These are phyloP conservation scores for Tretioscincus oriximinensis DNA, from an alignment of 2,113 vertebrate species.

Conservation along the genomic window DNA sequence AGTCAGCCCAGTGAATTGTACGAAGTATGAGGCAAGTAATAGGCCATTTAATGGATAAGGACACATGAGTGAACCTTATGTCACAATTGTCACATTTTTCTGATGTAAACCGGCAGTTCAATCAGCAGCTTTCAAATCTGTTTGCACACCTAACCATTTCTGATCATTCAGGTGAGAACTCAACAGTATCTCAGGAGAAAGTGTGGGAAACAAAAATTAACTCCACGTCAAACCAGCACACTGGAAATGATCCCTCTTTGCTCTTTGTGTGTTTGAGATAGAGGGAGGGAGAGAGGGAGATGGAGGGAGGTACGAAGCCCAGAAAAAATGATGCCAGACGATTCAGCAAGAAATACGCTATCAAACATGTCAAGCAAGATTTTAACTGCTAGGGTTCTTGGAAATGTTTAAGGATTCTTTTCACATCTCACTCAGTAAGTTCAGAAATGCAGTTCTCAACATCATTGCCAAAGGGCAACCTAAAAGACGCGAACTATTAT, in stretches of 20 bases:
- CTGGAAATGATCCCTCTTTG: background rate
- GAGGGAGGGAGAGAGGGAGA: too few species aligned
- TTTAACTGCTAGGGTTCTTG: background rate
- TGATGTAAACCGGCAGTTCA: constrained; percentile 38
- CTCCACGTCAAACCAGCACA: background rate
- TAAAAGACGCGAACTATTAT: background rate
- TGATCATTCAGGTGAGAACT: background rate
- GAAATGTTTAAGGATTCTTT: background rate
- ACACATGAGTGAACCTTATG: background rate
- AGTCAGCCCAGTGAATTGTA: background rate
- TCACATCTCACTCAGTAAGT: background rate
- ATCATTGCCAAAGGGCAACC: background rate
- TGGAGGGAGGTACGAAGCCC: background rate
- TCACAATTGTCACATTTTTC: constrained; percentile 14
- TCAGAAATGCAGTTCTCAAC: background rate
- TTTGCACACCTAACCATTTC: constrained; percentile 1
- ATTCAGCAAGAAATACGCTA: constrained; percentile 26
- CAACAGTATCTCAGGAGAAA: background rate
- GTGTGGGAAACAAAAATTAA: constrained; percentile 8
- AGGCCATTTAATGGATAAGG: background rate
- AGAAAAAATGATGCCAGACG: background rate
- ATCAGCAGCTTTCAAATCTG: constrained; percentile 36
- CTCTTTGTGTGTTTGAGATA: background rate
- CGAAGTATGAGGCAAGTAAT: background rate
- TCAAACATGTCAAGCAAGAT: background rate